phyloP scores from a whole-genome alignment of 2,797 vertebrate species.

The Malurus leucopterus region DNA sequence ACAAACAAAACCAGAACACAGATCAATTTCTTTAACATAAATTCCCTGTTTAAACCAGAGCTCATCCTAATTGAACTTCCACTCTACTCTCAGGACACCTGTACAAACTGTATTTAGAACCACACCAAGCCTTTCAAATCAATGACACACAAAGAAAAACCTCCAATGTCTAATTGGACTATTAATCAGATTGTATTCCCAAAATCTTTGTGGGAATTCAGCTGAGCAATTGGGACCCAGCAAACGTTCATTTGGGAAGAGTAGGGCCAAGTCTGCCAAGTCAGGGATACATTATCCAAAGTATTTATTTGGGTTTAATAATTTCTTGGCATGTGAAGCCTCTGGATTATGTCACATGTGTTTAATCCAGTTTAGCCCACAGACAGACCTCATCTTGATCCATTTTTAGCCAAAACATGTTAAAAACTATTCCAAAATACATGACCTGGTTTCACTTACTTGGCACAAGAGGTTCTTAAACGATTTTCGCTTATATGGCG shows the following conservation, averaged over 20 bases:
- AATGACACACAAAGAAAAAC: not conserved
- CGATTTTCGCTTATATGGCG: constrained; percentile 70
- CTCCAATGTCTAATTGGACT: not conserved
- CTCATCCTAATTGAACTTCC: not conserved
- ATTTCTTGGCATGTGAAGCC: not conserved
- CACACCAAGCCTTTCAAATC: not conserved
- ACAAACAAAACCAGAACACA: not conserved
- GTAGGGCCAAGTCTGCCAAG: not conserved
- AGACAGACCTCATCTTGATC: not conserved
- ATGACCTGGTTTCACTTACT: constrained; percentile 66
- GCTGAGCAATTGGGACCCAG: not conserved
- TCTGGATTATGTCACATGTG: fast-evolving
- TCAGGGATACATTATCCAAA: not conserved
- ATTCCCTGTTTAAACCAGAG: not conserved
- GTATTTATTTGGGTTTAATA: not conserved
- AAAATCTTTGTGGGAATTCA: not conserved
- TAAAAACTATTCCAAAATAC: not conserved
- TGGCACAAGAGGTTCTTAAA: constrained; percentile 73
- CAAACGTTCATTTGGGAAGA: not conserved
- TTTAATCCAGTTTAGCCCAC: not conserved
- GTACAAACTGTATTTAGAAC: not conserved
- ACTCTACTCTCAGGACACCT: not conserved
- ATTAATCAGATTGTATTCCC: not conserved
- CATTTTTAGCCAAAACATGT: not conserved
- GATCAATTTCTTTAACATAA: not conserved